Percentiles rank a stretch among this genome's conserved stretches.
phyloP scores from a whole-genome alignment of 2,888 invertebrate genomes.

The Chrysolina haemoptera region DNA sequence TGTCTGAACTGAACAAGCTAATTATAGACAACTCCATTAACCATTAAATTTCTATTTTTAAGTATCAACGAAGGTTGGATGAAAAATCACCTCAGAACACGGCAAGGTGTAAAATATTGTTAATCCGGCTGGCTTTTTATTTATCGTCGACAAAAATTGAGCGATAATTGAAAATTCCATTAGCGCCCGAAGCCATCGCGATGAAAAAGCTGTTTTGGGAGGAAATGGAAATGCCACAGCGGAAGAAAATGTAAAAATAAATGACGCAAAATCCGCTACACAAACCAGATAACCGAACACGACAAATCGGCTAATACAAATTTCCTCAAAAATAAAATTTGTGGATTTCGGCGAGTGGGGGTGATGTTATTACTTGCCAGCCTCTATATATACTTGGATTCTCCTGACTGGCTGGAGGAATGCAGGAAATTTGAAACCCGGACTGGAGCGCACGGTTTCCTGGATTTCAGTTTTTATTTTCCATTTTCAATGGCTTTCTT shows the following conservation, averaged over 20 bases:
- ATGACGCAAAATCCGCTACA: constrained; percentile 57
- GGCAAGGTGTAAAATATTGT: constrained; percentile 7
- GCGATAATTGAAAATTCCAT: constrained; percentile 56
- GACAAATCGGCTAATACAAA: constrained; percentile 64
- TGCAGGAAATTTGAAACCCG: constrained; percentile 60
- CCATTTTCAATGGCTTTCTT: constrained; percentile 13
- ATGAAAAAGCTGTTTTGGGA: constrained; percentile 53
- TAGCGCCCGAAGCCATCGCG: constrained; percentile 38
- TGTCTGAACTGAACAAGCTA: not conserved
- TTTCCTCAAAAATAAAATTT: constrained; percentile 62
- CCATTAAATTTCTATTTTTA: not conserved
- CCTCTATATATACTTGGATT: not conserved
- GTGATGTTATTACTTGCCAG: constrained; percentile 2
- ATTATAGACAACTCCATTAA: not conserved
- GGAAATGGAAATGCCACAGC: constrained; percentile 61
- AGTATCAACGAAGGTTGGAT: not conserved
- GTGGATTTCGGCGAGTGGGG: constrained; percentile 40
- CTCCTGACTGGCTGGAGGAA: constrained; percentile 24
- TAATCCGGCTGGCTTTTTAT: constrained; percentile 25
- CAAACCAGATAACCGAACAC: constrained; percentile 58
- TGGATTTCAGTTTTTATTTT: constrained; percentile 52
- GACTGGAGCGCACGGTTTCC: constrained; percentile 56
- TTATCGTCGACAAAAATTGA: constrained; percentile 31
- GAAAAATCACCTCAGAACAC: constrained; percentile 24
- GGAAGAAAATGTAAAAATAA: constrained; percentile 63